Percentiles rank a stretch among this genome's conserved stretches.
phyloP scores from a whole-genome alignment of 2,797 vertebrate species.

The Mormyrus hasselquistii region DNA sequence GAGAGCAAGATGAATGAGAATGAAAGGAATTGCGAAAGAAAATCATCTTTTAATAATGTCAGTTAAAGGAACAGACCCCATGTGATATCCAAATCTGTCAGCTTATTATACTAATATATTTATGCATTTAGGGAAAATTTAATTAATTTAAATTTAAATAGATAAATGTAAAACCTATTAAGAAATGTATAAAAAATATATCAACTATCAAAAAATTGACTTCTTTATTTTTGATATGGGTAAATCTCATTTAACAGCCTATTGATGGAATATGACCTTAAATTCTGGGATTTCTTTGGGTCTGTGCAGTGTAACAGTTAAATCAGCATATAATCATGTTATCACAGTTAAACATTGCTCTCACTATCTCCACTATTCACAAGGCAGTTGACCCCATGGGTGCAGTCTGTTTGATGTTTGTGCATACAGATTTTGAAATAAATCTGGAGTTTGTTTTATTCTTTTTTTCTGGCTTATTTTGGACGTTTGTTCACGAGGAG shows the following conservation, averaged over 20 bases:
- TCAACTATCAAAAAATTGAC: neutral
- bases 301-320: neutral
- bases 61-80: neutral
- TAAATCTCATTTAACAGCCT: neutral
- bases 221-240: neutral
- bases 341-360: neutral
- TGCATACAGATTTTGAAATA: neutral
- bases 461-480: neutral
- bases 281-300: neutral
- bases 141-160: neutral
- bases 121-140: neutral
- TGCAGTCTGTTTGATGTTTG: neutral
- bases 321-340: neutral
- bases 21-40: neutral
- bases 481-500: neutral
- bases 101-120: neutral
- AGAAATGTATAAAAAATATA: neutral
- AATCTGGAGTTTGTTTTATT: neutral
- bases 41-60: neutral
- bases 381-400: neutral
- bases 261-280: neutral
- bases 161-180: neutral
- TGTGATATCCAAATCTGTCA: neutral
- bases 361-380: neutral
- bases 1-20: neutral